Base-by-base conservation (phyloP, 2,888 invertebrate species). In the Trichogramma evanescens region DNA sequence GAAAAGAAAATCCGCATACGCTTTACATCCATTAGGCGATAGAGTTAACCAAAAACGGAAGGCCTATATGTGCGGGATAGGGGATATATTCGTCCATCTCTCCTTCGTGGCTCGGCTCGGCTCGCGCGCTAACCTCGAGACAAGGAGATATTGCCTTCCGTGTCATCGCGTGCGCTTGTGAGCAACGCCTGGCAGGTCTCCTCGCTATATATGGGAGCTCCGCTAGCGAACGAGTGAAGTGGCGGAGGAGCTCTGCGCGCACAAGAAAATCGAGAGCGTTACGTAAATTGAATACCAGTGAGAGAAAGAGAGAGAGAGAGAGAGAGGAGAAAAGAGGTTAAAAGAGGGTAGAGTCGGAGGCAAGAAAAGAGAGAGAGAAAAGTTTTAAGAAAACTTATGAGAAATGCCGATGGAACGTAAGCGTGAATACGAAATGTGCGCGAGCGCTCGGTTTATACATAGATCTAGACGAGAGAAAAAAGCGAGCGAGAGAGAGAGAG, bases 281-380 rank as follows among this genome's bases (percentile, higher is more conserved):
- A 69, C 70, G 69, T 68, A 71, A 71, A 72, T 72, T 71, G 71
- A 70, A 72, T 71, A 66, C 69, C 65, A 62, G 46, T 69, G 56
- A 58, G 13, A 43, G 4, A 9, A n/a, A 13, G 46, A 13, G 46
- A 13, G 46, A 43, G 54, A 59, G 63, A 13, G 13, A 26, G 26
- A 26, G 26, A 26, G 26, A 3, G 3, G 26, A 26, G 26, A 26
- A 26, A 49, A 62, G 64, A 69, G 68, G 66, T 70, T 70, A 69
- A 69, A 68, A 70, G 67, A 69, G 65, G 63, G 46, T 69, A 68
- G 70, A 71, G 70, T 70, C 66, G 66, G 56, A 58, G 13, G 13
- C 3, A 9, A n/a, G 46, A 13, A 13, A 13, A 13, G 46, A 43
- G 54, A 59, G 63, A 26, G 26, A 26, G 26, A 26, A 26, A 26